Percentiles rank a stretch among this genome's conserved stretches.
Conservation (phyloP, 2,797 vertebrate species). For the Spheniscus humboldti region DNA sequence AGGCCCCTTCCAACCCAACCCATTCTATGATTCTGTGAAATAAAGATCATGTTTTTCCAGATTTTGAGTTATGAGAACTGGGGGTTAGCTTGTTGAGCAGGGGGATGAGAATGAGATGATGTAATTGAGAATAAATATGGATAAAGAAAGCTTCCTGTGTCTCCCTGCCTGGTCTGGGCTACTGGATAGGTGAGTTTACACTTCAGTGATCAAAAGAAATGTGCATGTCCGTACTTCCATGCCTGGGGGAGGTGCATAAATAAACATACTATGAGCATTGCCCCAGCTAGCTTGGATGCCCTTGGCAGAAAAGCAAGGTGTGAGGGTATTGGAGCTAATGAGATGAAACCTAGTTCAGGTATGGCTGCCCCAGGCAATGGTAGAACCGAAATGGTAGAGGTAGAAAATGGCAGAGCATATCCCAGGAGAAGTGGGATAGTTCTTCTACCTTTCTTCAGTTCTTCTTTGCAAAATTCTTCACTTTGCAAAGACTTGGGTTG, state of each 20-base stretch:
- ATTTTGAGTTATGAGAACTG: background rate
- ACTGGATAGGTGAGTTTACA: background rate
- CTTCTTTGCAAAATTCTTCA: background rate
- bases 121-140: background rate
- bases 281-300: background rate
- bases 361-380: background rate
- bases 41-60: background rate
- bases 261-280: background rate
- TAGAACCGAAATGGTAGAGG: background rate
- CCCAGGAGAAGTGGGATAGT: background rate
- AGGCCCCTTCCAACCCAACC: background rate
- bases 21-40: background rate
- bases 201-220: background rate
- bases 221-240: background rate
- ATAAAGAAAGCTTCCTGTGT: background rate
- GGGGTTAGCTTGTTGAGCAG: background rate
- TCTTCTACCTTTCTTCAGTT: background rate
- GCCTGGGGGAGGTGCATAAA: background rate
- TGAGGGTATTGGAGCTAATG: background rate
- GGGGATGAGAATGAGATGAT: background rate
- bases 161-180: background rate
- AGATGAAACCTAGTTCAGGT: background rate
- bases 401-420: background rate
- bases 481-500: background rate
- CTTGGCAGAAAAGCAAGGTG: background rate